Evolutionary conservation across 2,113 vertebrate species (phyloP), one percentile per base, ranked within the genome.

Genomic region (Lophura nycthemera): DNA sequence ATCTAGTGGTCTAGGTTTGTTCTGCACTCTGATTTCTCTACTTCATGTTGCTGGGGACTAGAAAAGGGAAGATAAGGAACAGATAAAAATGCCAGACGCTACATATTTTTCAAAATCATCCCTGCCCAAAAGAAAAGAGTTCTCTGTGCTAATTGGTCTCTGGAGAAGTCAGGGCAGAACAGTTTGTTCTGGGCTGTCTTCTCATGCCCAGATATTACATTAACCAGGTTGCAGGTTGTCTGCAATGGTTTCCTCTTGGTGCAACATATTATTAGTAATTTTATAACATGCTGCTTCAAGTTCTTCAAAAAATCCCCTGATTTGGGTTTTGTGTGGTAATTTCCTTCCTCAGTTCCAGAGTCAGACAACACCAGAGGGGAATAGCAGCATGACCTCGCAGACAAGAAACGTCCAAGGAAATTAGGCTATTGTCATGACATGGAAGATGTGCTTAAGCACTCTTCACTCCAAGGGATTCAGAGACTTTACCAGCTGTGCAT

Each of bases 181-280:
- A 93, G 54, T 96, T 95, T 92, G 92, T 97, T 97, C 96, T 92
- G 59, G 70, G 83, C 79, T 94, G 92, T 96, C 61, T 79, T 98
- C 54, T 93, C 20, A 75, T 93, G 91, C 91, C 85, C 89, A 89
- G 64, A 91, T 88, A 81, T 86, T 95, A 61, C 95, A 86, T 82
- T 97, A 97, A 91, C 86, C 88, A 93, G 88, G 93, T 94, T 95
- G 91, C 90, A 84, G 80, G 95, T 90, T 66, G 94, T 89, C 78
- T 80, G 90, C 83, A 90, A 59, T 56, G 83, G 72, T 86, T 96
- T 93, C 93, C 94, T 73, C n/a, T 73, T 93, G 86, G 72, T 95
- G 80, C 64, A 85, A 93, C 69, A 83, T 27, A 20, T 74, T 45
- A 57, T 96, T 96, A 91, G 74, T 60, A 65, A 93, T 95, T 97